Base-by-base conservation (phyloP, 1,140 invertebrate genomes). In the Trachymyrmex cornetzi region DNA sequence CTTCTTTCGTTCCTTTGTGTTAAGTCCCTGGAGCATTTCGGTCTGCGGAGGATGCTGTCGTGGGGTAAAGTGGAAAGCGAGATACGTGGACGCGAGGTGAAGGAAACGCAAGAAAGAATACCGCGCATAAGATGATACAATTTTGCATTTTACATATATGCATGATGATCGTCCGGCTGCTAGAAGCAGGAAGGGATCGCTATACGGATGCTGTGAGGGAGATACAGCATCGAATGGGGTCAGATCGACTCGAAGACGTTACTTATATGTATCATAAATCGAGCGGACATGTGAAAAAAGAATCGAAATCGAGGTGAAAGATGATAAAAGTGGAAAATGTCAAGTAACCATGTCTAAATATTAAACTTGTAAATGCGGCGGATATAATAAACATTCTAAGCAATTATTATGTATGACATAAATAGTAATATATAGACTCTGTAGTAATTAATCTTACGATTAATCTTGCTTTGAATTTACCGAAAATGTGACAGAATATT, bases 61-160 rank as follows among this genome's bases (percentile, higher is more conserved):
- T 53, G 57, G 74, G 55, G 75, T 50, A 44, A 64, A 75, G 50
- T 57, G 77, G 12, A 55, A 88, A 50, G 74, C 53, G 67, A 75
- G 63, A 87, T 44, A 86, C 38, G 38, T 14, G 44, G n/a, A 55
- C 22, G 61, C 34, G 80, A 57, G 44, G 19, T 12, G 59, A 50
- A 22, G 24, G 59, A 50, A 27, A 85, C 22, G 44, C 77, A 88
- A 89, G 87, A 85, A 53, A 89, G 64, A 84, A 84, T 84, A 75
- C 24, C 69, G 34, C 55, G 67, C 24, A 57, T 61, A 38, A 38
- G 80, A 64, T 61, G 87, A 92, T 92, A 86, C 87, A 89, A 92
- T 92, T 89, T 87, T 69, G 75, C 80, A 87, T 87, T 92, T 92
- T 92, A 84, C 89, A 92, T 91, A 92, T 63, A 89, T 91, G 69